Evolutionary conservation across 2,888 invertebrate genomes (phyloP).

Genomic region (Syrphus vitripennis): DNA sequence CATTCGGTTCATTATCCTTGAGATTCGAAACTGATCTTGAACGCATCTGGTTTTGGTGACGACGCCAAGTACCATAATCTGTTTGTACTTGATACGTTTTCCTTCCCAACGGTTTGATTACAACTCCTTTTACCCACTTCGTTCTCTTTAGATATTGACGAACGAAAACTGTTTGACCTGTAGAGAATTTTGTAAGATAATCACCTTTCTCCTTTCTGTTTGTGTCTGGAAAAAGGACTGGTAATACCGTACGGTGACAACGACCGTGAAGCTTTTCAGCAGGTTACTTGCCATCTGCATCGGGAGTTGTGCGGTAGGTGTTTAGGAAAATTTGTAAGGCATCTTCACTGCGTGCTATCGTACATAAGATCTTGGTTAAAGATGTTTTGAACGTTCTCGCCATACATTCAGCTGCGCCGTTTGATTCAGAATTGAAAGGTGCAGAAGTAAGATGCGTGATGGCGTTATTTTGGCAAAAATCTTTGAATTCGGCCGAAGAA

Average conservation of each 20-base stretch:
- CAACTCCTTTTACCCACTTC: neutral
- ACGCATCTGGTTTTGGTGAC: slow-evolving; percentile 2
- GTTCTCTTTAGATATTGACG: neutral
- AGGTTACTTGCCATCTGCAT: neutral
- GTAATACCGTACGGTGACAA: neutral
- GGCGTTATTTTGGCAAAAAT: too few relatives aligned
- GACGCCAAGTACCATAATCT: neutral
- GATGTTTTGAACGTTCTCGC: neutral
- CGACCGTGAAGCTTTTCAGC: neutral
- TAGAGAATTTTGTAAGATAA: neutral
- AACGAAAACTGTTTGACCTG: neutral
- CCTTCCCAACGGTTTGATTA: neutral
- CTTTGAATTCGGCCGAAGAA: too few relatives aligned
- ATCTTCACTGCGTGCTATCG: neutral
- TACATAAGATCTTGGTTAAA: neutral
- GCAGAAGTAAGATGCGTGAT: neutral
- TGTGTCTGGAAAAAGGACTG: neutral
- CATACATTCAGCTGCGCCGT: neutral
- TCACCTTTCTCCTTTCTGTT: neutral
- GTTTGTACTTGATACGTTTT: neutral
- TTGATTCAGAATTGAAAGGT: neutral
- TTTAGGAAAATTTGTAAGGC: neutral
- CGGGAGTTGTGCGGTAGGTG: neutral
- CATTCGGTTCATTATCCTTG: neutral
- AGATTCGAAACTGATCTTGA: neutral